Evolutionary conservation across 2,888 invertebrate genomes (phyloP), one percentile per base, ranked within the genome.

Genomic region (Desoria tigrina): DNA sequence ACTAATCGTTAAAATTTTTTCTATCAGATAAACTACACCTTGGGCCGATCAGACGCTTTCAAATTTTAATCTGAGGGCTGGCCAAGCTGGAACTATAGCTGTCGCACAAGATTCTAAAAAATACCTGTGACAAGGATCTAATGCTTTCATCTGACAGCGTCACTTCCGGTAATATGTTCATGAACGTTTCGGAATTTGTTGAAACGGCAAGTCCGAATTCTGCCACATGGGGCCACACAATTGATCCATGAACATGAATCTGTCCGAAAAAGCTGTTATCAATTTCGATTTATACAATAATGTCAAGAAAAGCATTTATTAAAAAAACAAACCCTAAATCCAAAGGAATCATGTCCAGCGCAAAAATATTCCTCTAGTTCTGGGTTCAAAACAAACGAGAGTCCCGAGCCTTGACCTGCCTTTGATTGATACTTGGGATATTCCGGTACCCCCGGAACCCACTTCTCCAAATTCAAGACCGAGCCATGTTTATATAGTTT

Each of bases 351-450:
- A 32, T 55, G 28, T 6, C 28, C 28, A 4, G 4, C 28, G 23
- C 55, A 55, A 18, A 32, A 55, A 37, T 55, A 55, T 26, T 55
- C 55, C 4, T 32, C 55, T 7, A 28, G 7, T n/a, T 55, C 55
- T n/a, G 55, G 26, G 18, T 55, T 55, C 4, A 55, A 14, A 4
- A 55, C 7, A 7, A 55, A 27, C 28, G 55, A 55, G 6, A 55
- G 55, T 32, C 55, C 55, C n/a, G 55, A 55, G n/a, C n/a, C n/a
- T n/a, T n/a, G n/a, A 9, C 39, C 39, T 39, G n/a, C n/a, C n/a
- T n/a, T n/a, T n/a, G n/a, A n/a, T n/a, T n/a, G n/a, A n/a, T n/a
- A n/a, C n/a, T n/a, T 9, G 11, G 39, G 14, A 39, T 39, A 9
- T 11, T 11, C 9, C 14, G 14, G n/a, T n/a, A n/a, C n/a, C n/a